Base-by-base conservation (phyloP, 2,113 vertebrate genomes). In the Dolichallabes microphthalmus region DNA sequence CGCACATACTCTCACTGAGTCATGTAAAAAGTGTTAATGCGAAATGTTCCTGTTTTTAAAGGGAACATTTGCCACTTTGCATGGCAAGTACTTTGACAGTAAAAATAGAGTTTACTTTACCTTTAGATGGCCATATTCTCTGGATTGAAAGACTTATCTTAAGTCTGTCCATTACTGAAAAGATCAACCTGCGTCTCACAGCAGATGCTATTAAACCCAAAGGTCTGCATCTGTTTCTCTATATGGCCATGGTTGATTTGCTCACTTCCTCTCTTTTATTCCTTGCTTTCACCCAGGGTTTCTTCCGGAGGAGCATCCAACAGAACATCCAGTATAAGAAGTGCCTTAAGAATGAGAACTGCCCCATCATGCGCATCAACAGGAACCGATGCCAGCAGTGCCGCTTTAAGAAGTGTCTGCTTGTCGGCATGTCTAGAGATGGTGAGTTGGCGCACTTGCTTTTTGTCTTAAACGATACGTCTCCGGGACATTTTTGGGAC, bases 311-410 rank as follows among this genome's bases (percentile, higher is more conserved):
- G 93, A 99, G 97, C 92, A 99, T 99, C 93, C 98, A 99, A 85
- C 98, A 99, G 92, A 99, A 99, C 92, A 99, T 99, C 92, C 97
- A 98, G 85, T 99, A 99, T 79, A 99, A 98, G 94, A 98, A 98
- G 94, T 99, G 98, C 95, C 96, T 99, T 93, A 98, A 98, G 95
- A 98, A 97, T 64, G 97, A 98, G 88, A 98, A 94, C 94, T 99
- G 98, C 83, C 96, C 97, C 89, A 96, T 99, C 92, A 97, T 98
- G 96, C 95, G 98, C 90, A 97, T 98, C 94, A 99, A 98, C 88
- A 94, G 98, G 89, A 99, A 99, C 92, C 95, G 97, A 84, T 99
- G 98, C 91, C 98, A 99, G 93, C 97, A 99, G 90, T 99, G 98
- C 89, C 97, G 97, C 89, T 98, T 99, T 90, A 99, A 97, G 91